A percentile compares a stretch with the other conserved stretches of the same genome.
These are phyloP conservation scores for Meghimatium bilineatum DNA, from an alignment of 2,888 invertebrate genomes.

Conservation along the genomic window DNA sequence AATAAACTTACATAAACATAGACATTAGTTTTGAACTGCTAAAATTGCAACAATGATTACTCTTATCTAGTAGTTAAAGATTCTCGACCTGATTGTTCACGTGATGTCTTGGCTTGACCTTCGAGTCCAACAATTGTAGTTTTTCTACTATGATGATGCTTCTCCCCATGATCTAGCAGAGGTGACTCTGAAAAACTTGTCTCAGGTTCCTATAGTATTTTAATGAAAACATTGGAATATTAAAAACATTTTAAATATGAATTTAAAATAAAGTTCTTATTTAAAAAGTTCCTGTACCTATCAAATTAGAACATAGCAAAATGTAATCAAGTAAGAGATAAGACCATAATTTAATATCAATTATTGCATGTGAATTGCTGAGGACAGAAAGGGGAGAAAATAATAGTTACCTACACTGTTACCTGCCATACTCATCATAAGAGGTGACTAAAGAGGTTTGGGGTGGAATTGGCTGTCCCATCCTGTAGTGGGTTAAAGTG, in stretches of 20 bases:
- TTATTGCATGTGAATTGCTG: too few species aligned
- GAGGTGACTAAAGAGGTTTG: too few species aligned
- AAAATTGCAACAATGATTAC: not conserved
- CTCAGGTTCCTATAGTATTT: conserved; percentile 17
- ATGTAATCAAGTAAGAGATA: too few species aligned
- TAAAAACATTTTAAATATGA: not conserved
- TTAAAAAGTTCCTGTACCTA: not conserved
- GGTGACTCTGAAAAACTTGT: conserved; percentile 35
- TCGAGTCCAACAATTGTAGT: conserved; percentile 10
- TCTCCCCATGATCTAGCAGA: conserved; percentile 16
- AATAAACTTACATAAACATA: not conserved
- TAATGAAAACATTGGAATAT: not conserved
- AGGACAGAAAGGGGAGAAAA: too few species aligned
- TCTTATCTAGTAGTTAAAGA: conserved; percentile 38
- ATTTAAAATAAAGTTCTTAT: not conserved
- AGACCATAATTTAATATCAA: not conserved
- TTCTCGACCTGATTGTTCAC: conserved; percentile 16
- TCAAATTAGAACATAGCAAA: not conserved
- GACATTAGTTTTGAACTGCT: not conserved
- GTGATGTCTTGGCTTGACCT: conserved; percentile 15
- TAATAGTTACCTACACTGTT: too few species aligned
- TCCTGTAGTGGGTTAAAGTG: too few species aligned
- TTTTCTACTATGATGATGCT: conserved; percentile 32
- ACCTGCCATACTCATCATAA: too few species aligned
- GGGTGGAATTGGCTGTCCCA: too few species aligned